These are phyloP conservation scores for Heterotilapia buettikoferi DNA, from an alignment of 2,113 vertebrate species.

Conservation along the genomic window DNA sequence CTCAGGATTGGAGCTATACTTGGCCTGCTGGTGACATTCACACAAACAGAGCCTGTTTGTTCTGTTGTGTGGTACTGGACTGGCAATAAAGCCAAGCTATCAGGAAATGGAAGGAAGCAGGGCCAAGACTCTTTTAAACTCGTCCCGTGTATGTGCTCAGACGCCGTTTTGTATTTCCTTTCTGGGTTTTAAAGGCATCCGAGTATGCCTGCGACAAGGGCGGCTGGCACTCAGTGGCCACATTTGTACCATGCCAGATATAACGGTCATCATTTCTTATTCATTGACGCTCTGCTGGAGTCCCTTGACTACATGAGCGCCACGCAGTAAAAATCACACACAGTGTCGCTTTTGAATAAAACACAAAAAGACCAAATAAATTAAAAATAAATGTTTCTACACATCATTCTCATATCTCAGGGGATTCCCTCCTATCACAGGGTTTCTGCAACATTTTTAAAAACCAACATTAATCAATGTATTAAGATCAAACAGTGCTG, in stretches of 20 bases:
- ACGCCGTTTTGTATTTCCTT: not conserved
- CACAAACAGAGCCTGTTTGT: slow-evolving; percentile 29
- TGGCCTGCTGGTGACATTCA: not conserved
- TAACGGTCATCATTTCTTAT: slow-evolving; percentile 43
- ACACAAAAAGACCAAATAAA: not conserved
- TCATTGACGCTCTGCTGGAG: slow-evolving; percentile 17
- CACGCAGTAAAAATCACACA: not conserved
- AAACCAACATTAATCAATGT: not conserved
- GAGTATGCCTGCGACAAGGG: not conserved
- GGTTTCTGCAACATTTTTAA: not conserved
- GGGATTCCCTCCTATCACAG: not conserved
- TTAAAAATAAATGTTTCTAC: not conserved
- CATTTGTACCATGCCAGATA: not conserved
- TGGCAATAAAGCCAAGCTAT: not conserved
- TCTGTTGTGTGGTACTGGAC: slow-evolving; percentile 18
- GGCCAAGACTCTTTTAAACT: not conserved
- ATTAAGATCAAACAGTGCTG: not conserved
- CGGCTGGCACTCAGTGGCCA: not conserved
- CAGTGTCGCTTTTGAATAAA: not conserved
- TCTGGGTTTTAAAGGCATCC: not conserved
- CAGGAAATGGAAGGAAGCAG: slow-evolving; percentile 11
- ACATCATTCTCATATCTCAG: not conserved
- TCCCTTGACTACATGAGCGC: not conserved
- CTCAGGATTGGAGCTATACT: not conserved
- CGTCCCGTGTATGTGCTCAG: not conserved